Percentiles rank a stretch among this genome's conserved stretches.
These are phyloP conservation scores for Mesorhabditis belari DNA, from an alignment of 2,888 invertebrate species.

Conservation along the genomic window DNA sequence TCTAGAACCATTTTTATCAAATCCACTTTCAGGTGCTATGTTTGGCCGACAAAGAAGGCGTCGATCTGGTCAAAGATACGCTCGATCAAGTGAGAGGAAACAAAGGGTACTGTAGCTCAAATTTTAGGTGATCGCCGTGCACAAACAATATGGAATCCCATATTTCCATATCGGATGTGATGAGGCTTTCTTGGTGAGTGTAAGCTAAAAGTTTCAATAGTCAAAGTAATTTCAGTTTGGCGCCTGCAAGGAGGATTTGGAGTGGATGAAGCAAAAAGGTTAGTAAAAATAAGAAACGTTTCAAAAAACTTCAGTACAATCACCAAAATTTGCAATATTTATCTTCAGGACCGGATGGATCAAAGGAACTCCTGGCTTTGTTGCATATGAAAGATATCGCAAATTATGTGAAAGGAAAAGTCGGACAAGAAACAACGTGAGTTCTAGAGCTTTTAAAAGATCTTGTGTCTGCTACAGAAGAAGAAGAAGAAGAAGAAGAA, in stretches of 20 bases:
- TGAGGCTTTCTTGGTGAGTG: conserved; percentile 53
- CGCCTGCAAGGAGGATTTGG: conserved; percentile 37
- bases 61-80: conserved; percentile 54
- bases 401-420: conserved; percentile 14
- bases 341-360: conserved; percentile 9
- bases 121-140: conserved; percentile 47
- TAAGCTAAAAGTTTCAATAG: neutral
- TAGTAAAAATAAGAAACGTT: conserved; percentile 2
- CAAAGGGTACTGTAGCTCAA: no score
- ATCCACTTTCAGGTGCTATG: conserved; percentile 24
- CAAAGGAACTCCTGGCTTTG: conserved; percentile 33
- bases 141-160: conserved; percentile 57
- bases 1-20: no score
- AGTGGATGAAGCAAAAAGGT: conserved; percentile 34
- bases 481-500: neutral
- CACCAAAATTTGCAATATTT: no score
- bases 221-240: conserved; percentile 34
- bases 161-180: conserved; percentile 62
- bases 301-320: neutral
- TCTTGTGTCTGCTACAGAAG: neutral
- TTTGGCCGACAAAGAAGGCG: conserved; percentile 51
- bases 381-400: conserved; percentile 38
- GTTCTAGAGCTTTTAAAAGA: neutral
- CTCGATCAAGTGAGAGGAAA: conserved; percentile 49
- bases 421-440: conserved; percentile 13